phyloP scores from a whole-genome alignment of 2,797 vertebrate species.

The Gadopsis bispinosus region DNA sequence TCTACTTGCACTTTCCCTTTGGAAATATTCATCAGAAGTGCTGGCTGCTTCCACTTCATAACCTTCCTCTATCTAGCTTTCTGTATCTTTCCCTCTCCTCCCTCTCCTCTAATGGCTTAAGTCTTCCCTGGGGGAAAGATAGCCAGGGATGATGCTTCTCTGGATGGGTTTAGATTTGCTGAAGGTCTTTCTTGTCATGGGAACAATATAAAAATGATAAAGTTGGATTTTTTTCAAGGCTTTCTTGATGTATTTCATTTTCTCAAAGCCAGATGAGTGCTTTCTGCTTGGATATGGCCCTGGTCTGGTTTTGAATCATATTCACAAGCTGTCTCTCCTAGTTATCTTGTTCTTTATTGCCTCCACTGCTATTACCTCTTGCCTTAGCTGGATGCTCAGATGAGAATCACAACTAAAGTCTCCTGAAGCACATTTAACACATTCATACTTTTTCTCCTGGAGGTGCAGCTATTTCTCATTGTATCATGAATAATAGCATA shows the following conservation, averaged over 20 bases:
- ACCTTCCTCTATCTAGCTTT: conserved; percentile 68
- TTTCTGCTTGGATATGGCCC: conserved; percentile 59
- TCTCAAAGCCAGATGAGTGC: conserved; percentile 69
- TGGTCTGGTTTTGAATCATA: conserved; percentile 67
- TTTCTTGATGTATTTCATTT: conserved; percentile 80
- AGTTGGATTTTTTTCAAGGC: conserved; percentile 59
- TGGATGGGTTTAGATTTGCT: conserved; percentile 78
- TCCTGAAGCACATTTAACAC: conserved; percentile 33
- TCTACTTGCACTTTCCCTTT: conserved; percentile 66
- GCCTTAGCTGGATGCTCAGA: conserved; percentile 38
- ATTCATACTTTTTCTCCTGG: conserved; percentile 2
- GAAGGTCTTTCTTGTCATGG: conserved; percentile 82
- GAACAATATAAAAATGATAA: conserved; percentile 85
- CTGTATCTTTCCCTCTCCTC: conserved; percentile 59
- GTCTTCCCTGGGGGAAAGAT: conserved; percentile 77
- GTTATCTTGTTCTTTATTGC: conserved; percentile 67
- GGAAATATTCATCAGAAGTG: conserved; percentile 77
- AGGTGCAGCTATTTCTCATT: conserved; percentile 17
- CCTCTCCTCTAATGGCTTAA: conserved; percentile 78
- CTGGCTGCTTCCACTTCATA: conserved; percentile 75
- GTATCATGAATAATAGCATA: conserved; percentile 14
- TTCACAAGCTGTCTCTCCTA: conserved; percentile 67
- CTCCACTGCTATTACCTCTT: conserved; percentile 40
- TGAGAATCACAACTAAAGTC: conserved; percentile 37
- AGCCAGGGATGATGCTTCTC: conserved; percentile 75